Evolutionary conservation across 2,797 vertebrate species (phyloP), one percentile per base, ranked within the genome.

Genomic region (Aplochiton taeniatus): DNA sequence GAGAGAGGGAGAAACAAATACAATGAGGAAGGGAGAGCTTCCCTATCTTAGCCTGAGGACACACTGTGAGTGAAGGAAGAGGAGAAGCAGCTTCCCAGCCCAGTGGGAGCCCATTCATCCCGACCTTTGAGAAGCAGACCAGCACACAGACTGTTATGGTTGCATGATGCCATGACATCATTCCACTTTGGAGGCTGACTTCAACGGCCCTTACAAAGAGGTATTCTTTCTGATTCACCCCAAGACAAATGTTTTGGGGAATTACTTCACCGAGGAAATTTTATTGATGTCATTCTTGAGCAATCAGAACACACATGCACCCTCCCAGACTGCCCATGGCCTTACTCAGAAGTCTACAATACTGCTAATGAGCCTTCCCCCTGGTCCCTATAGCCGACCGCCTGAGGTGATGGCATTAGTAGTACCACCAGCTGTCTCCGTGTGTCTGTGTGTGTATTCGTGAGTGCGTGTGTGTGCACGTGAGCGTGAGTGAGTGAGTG

Each of bases 81-180:
- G 31, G 31, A 14, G 11, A 9, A 48, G 4, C 47, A 48, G 47
- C 31, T 48, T 31, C 43, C 70, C 61, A 66, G 75, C 80, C 69
- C 76, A 74, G 44, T 2, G 17, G 63, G 66, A 56, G 61, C 18
- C 19, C 66, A 45, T 66, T 70, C 59, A 53, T 1, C 1, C 46
- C 17, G 18, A 48, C 59, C 56, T 47, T 77, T 64, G 61, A 9
- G 63, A 68, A 62, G 68, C 61, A 57, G 42, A 69, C 45, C 63
- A 63, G 73, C 66, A 75, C 80, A 84, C 75, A 70, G 75, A 41
- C 70, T 66, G 72, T 75, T 82, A 83, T 80, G 76, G 82, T 87
- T 82, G 84, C 75, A 83, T 89, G 84, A 89, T 73, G 87, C 88
- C 85, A 87, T 56, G 58, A 50, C 76, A 78, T 79, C 81, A 79